A percentile compares a stretch with the other conserved stretches of the same genome.
Conservation (phyloP, 2,113 vertebrate species). For the Parus major region DNA sequence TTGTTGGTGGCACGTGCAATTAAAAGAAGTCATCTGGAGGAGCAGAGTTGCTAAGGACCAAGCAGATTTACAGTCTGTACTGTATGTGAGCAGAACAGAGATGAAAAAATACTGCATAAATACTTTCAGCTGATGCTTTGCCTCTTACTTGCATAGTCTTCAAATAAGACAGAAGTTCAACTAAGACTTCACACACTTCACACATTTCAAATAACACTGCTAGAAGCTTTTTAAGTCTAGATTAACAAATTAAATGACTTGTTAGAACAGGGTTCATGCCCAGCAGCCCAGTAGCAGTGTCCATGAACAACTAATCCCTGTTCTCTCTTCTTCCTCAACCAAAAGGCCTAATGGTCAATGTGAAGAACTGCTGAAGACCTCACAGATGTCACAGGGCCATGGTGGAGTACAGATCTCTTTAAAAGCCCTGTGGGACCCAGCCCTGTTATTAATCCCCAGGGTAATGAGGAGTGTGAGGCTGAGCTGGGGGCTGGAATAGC, state of each 20-base stretch:
- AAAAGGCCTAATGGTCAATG: neutral
- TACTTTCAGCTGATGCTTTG: neutral
- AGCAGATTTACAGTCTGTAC: neutral
- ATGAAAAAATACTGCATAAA: neutral
- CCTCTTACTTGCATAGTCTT: neutral
- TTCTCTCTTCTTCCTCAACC: neutral
- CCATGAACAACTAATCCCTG: neutral
- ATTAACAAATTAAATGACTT: neutral
- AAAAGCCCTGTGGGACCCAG: neutral
- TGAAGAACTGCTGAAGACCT: neutral
- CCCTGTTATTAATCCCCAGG: neutral
- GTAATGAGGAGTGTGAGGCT: neutral
- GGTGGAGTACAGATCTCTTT: neutral
- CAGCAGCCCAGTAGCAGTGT: rapidly evolving
- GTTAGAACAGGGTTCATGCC: neutral
- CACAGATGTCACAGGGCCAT: neutral
- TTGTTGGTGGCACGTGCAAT: slow-evolving; percentile 7
- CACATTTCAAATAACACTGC: neutral
- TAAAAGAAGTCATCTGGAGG: slow-evolving; percentile 19
- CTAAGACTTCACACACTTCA: too few relatives aligned
- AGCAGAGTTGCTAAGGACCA: neutral
- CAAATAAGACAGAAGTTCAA: neutral
- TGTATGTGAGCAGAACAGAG: neutral
- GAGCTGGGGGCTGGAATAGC: neutral
- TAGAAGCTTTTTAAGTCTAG: neutral